These are phyloP conservation scores for Yponomeuta sedellus DNA, from an alignment of 2,888 invertebrate genomes.

Conservation along the genomic window DNA sequence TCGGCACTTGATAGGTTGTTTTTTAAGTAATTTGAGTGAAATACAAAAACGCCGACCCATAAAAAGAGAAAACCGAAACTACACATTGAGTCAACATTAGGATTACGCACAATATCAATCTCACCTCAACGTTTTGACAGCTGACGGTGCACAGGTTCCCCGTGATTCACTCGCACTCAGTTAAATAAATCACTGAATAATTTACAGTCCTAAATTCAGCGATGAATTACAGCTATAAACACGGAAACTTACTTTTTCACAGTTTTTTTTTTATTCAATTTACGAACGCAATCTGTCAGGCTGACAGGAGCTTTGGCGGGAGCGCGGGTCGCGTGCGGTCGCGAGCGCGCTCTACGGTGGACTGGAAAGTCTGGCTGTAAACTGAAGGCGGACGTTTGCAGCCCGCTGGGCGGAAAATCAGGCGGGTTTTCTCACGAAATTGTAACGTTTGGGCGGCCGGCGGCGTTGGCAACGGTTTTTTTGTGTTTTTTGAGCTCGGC, in stretches of 20 bases:
- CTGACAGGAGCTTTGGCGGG: constrained; percentile 29
- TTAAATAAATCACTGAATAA: constrained; percentile 9
- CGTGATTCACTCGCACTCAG: constrained; percentile 33
- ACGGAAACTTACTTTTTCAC: background rate
- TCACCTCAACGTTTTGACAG: constrained; percentile 64
- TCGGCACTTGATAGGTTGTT: too few relatives aligned
- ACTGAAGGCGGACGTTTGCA: background rate
- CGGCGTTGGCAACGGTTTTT: background rate
- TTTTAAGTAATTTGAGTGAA: background rate
- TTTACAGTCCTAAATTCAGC: background rate
- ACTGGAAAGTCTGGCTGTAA: constrained; percentile 46
- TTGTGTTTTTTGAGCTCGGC: too few relatives aligned
- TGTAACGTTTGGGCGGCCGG: constrained; percentile 5
- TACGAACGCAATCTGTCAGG: constrained; percentile 34
- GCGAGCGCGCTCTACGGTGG: constrained; percentile 30
- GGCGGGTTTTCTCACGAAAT: constrained; percentile 8
- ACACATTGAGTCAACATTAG: background rate
- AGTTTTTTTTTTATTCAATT: background rate
- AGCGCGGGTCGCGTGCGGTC: constrained; percentile 32
- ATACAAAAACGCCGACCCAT: background rate
- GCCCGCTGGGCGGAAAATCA: constrained; percentile 5
- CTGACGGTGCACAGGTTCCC: constrained; percentile 43
- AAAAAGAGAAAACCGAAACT: background rate
- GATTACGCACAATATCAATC: constrained; percentile 19
- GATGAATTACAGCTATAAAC: background rate